Percentiles rank a stretch among this genome's conserved stretches.
Conservation (phyloP, 2,888 invertebrate species). For the Epistrophe grossulariae region DNA sequence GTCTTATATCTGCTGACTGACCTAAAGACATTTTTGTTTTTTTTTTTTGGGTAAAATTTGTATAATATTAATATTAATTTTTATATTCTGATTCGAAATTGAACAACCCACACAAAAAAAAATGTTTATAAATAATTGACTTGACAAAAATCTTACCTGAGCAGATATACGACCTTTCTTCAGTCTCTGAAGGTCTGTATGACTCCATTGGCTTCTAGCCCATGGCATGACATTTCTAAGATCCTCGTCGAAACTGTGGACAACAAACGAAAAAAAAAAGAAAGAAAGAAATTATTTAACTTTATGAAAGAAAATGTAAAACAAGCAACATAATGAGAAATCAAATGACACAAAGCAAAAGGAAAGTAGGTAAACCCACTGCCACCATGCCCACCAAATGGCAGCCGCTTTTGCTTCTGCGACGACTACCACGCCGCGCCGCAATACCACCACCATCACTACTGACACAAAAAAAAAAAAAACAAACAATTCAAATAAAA, state of each 20-base stretch:
- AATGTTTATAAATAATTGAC: constrained; percentile 2
- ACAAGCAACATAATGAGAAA: constrained; percentile 64
- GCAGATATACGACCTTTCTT: constrained; percentile 91
- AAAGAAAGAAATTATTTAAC: constrained; percentile 23
- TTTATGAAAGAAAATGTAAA: constrained; percentile 50
- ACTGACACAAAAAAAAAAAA: constrained; percentile 21
- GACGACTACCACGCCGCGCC: neutral
- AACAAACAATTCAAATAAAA: constrained; percentile 61
- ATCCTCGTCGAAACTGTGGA: constrained; percentile 87
- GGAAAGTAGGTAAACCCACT: constrained; percentile 2
- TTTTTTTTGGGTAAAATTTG: neutral
- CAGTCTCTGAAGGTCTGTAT: constrained; percentile 90
- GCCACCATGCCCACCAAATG: neutral
- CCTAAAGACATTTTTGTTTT: neutral
- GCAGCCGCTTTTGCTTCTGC: constrained; percentile 1
- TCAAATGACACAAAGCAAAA: constrained; percentile 63
- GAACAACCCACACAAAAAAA: constrained; percentile 16
- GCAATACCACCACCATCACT: neutral
- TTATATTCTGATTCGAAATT: neutral
- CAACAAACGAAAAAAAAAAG: neutral
- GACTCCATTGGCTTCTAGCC: constrained; percentile 90
- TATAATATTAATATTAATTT: neutral
- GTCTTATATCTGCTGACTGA: neutral
- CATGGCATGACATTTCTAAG: constrained; percentile 89
- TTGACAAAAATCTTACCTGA: constrained; percentile 86